Evolutionary conservation across 2,888 invertebrate genomes (phyloP).

Genomic region (Rosalia funebris): DNA sequence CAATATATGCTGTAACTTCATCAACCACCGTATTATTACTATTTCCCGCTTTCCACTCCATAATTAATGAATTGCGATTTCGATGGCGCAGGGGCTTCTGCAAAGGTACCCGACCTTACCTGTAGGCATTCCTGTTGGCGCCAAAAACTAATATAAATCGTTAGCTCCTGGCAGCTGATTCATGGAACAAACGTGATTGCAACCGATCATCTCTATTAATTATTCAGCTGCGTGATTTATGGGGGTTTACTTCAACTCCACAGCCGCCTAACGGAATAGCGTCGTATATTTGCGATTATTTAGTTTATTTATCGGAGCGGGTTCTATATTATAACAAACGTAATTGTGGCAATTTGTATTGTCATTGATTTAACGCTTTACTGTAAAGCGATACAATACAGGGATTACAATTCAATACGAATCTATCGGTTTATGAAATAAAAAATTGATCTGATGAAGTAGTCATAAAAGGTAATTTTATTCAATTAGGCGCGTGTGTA

Average conservation of each 20-base stretch:
- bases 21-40: background rate
- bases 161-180: conserved; percentile 14
- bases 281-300: conserved; percentile 14
- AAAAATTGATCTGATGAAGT: too few relatives aligned
- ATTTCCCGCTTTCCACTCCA: conserved; percentile 1
- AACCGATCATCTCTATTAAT: conserved; percentile 20
- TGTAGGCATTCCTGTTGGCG: conserved; percentile 11
- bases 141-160: conserved; percentile 21
- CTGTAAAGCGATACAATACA: too few relatives aligned
- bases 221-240: conserved; percentile 21
- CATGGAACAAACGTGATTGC: conserved; percentile 23
- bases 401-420: too few relatives aligned
- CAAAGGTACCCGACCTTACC: conserved; percentile 7
- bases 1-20: too few relatives aligned
- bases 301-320: conserved; percentile 2
- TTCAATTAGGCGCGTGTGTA: too few relatives aligned
- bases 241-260: conserved; percentile 11
- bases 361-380: too few relatives aligned
- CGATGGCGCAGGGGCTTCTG: background rate
- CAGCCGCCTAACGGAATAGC: background rate
- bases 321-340: conserved; percentile 1
- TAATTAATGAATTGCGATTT: conserved; percentile 11
- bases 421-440: too few relatives aligned
- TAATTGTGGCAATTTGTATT: background rate
- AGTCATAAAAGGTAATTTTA: too few relatives aligned